Evolutionary conservation across 2,113 vertebrate genomes (phyloP).

Genomic region (Ibidorhyncha struthersii): DNA sequence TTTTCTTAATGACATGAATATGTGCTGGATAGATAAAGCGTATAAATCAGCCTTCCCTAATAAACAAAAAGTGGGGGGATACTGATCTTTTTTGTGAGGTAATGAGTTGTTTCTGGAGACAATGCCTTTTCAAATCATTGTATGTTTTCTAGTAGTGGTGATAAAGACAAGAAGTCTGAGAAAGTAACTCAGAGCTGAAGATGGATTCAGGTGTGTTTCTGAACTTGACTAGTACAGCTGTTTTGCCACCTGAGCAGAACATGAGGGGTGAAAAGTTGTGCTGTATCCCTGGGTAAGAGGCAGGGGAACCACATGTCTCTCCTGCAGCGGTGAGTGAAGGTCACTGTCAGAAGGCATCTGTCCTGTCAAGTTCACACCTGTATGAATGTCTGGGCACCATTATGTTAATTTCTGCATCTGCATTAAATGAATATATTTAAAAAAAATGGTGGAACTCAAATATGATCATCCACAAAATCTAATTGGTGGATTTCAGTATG

Average conservation of each 20-base stretch:
- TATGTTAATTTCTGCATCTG: not conserved
- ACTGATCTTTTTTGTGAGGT: not conserved
- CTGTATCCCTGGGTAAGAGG: not conserved
- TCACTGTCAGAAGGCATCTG: rapidly evolving
- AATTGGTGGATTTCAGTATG: not conserved
- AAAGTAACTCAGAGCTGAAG: not conserved
- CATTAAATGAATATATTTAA: not conserved
- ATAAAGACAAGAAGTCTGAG: not conserved
- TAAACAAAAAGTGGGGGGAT: not conserved
- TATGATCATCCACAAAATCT: not conserved
- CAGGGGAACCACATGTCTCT: not conserved
- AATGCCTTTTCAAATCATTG: not conserved
- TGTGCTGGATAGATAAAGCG: not conserved
- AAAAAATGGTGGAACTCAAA: not conserved
- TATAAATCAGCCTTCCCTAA: not conserved
- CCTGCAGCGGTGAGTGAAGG: not conserved
- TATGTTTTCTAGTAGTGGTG: not conserved
- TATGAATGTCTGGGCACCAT: rapidly evolving
- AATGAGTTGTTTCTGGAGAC: not conserved
- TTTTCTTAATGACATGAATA: not conserved
- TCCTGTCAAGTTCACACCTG: not conserved
- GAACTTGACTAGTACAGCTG: not conserved
- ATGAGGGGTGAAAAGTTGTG: not conserved
- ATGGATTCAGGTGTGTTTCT: not conserved
- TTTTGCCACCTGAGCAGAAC: not conserved